Evolutionary conservation across 2,113 vertebrate species (phyloP).

Genomic region (Turnix velox): DNA sequence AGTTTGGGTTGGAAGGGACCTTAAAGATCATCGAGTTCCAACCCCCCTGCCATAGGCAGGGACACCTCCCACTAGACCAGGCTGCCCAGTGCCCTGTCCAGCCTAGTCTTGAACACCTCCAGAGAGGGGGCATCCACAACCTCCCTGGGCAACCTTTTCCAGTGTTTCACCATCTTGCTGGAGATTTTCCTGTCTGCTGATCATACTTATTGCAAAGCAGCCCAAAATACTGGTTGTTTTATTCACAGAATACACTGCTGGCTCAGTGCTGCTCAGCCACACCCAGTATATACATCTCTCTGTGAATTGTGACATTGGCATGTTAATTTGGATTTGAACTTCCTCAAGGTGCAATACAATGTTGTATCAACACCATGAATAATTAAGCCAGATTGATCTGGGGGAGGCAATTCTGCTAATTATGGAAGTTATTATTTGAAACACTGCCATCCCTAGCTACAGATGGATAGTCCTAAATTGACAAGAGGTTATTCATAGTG

Average conservation of each 20-base stretch:
- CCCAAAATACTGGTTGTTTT: neutral
- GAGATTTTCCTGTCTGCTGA: neutral
- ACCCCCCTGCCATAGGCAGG: no score
- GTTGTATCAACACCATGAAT: neutral
- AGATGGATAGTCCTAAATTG: neutral
- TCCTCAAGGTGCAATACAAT: neutral
- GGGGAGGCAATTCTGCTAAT: neutral
- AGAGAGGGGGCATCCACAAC: no score
- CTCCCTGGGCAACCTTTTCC: no score
- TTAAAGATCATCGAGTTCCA: no score
- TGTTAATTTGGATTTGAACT: neutral
- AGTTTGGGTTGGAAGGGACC: no score
- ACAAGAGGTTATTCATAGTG: neutral
- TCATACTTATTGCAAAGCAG: neutral
- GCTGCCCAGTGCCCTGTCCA: no score
- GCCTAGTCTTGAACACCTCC: no score
- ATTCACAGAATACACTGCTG: neutral
- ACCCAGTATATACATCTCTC: neutral
- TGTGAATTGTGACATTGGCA: neutral
- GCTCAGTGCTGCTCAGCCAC: neutral
- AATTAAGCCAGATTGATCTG: neutral
- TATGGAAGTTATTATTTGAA: neutral
- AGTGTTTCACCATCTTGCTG: no score
- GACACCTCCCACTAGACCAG: no score
- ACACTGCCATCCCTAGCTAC: neutral